A percentile compares a stretch with the other conserved stretches of the same genome.
Evolutionary conservation across 1,140 invertebrate genomes (phyloP).

Genomic region (Sogatella furcifera): DNA sequence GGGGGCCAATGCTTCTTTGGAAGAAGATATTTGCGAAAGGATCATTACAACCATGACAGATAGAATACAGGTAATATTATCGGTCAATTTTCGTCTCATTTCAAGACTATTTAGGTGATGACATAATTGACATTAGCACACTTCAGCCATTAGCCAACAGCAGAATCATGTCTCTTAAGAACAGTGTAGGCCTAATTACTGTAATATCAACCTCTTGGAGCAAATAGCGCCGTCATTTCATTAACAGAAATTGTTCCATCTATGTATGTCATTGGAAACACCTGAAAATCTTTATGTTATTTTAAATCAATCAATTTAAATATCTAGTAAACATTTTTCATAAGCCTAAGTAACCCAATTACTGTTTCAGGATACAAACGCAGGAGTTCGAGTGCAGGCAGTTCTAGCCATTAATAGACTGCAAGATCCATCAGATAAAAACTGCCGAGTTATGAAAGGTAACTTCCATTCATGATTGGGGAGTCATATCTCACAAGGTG

Average conservation of each 20-base stretch:
- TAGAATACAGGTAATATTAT: conserved; percentile 1
- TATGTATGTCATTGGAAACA: too few relatives aligned
- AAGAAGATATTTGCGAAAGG: conserved; percentile 3
- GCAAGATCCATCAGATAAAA: conserved; percentile 6
- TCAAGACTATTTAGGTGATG: background rate
- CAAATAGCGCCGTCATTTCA: too few relatives aligned
- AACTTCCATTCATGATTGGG: background rate
- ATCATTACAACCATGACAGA: conserved; percentile 1
- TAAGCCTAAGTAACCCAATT: background rate
- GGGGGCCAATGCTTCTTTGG: background rate
- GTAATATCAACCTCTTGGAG: too few relatives aligned
- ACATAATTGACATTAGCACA: too few relatives aligned
- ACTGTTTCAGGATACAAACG: conserved; percentile 8
- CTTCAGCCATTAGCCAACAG: too few relatives aligned
- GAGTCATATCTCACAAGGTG: too few relatives aligned
- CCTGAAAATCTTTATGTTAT: too few relatives aligned
- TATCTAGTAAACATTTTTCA: too few relatives aligned
- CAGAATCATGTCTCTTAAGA: too few relatives aligned
- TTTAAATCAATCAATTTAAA: too few relatives aligned
- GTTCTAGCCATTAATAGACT: conserved; percentile 7
- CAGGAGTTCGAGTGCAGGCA: conserved; percentile 2
- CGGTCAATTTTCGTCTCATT: background rate
- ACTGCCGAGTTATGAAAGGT: conserved; percentile 6
- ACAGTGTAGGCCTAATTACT: too few relatives aligned
- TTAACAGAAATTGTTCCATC: too few relatives aligned